phyloP scores from a whole-genome alignment of 2,797 vertebrate genomes.

The Brachyrhaphis roseni region DNA sequence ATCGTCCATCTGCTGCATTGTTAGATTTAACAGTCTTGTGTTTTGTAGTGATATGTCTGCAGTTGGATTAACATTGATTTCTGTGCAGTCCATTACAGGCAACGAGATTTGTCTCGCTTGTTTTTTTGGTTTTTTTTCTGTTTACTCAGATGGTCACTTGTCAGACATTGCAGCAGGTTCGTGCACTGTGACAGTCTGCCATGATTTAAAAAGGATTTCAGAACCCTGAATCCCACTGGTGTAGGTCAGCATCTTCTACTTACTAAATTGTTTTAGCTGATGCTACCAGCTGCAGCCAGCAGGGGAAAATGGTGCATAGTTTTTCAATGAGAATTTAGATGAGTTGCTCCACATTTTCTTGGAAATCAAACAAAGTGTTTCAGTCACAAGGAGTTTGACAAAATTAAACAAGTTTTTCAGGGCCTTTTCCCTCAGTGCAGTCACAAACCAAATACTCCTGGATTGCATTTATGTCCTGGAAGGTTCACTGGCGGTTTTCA shows the following conservation, averaged over 20 bases:
- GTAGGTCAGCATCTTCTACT: not conserved
- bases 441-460: too few species aligned
- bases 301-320: not conserved
- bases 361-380: not conserved
- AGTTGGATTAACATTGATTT: conserved; percentile 41
- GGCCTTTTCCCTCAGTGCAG: not conserved
- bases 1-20: conserved; percentile 1
- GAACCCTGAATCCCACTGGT: not conserved
- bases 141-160: conserved; percentile 10
- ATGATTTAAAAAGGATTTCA: not conserved
- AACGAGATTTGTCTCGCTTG: conserved; percentile 6
- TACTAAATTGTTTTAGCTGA: not conserved
- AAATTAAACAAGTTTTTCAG: not conserved
- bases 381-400: not conserved
- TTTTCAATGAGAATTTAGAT: not conserved
- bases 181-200: not conserved
- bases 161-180: not conserved
- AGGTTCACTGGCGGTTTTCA: too few species aligned
- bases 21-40: conserved; percentile 31
- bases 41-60: conserved; percentile 26
- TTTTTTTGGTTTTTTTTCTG: not conserved
- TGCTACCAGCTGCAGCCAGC: too few species aligned
- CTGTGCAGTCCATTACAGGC: conserved; percentile 22
- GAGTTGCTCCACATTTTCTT: not conserved
- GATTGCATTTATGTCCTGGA: too few species aligned